These are phyloP conservation scores for Montipora sp. DNA, from an alignment of 64 coral and sea anemone species.

Conservation along the genomic window DNA sequence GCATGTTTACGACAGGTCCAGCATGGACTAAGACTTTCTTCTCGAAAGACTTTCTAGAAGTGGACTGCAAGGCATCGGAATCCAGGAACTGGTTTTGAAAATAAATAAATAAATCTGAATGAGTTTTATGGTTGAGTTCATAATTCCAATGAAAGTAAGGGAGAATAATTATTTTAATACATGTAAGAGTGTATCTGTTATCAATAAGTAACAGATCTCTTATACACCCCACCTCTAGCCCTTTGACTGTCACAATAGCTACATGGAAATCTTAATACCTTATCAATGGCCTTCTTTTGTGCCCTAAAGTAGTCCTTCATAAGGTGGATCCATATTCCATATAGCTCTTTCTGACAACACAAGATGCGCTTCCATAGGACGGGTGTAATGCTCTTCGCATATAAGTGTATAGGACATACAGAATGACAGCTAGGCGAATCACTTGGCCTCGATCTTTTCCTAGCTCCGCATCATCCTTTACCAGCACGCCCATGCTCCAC, in stretches of 20 bases:
- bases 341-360: constrained; percentile 18
- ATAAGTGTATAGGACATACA: constrained; percentile 47
- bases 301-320: constrained; percentile 38
- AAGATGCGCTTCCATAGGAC: constrained; percentile 10
- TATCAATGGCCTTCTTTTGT: constrained; percentile 47
- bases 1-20: constrained; percentile 8
- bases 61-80: neutral
- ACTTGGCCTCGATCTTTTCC: constrained; percentile 47
- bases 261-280: constrained; percentile 13
- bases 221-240: too few species aligned
- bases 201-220: too few species aligned
- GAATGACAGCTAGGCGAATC: constrained; percentile 22
- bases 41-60: neutral
- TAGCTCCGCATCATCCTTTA: constrained; percentile 17
- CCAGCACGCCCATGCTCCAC: constrained; percentile 25
- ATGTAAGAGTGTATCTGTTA: too few species aligned
- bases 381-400: constrained; percentile 22
- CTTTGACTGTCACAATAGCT: neutral
- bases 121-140: neutral
- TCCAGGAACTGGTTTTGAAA: neutral
- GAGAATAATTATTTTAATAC: too few species aligned
- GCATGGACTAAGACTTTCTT: neutral
- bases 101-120: neutral
- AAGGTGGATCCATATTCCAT: neutral
- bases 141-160: neutral